Evolutionary conservation across 2,888 invertebrate genomes (phyloP), one percentile per base, ranked within the genome.

Genomic region (Hemithea aestivaria): DNA sequence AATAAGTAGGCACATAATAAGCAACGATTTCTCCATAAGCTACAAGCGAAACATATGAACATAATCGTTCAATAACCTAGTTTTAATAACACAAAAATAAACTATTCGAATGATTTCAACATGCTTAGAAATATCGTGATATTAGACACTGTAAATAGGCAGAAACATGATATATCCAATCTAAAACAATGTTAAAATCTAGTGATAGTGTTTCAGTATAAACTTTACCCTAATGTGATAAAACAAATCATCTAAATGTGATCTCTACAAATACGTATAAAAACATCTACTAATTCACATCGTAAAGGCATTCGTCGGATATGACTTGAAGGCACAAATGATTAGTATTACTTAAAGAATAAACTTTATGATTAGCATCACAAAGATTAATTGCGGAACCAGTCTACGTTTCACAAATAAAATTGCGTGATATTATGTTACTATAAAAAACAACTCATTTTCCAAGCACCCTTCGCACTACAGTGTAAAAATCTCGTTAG

Each of bases 321-420:
- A 82, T 85, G 84, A 84, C 78, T 77, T 63, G 71, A 85, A 87
- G 85, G 85, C 85, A 85, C 84, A 74, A 76, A 75, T 64, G 64
- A 62, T 69, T 67, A 48, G 48, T 53, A 37, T 45, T 45, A 35
- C 56, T 60, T 56, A 69, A 66, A 73, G 58, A 64, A 65, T 63
- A 65, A 61, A 60, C 65, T 65, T 56, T 48, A 45, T 37, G 48
- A 54, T 51, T 51, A 40, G 43, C 58, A 64, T 64, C 58, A 62
- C 68, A 66, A 65, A 54, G 53, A 58, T 72, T 62, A 53, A 66
- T 58, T 60, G 66, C 62, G 55, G 51, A 51, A 62, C 62, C 58
- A 61, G 51, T 48, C 49, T 58, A 59, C 46, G 22, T 36, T 35
- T 27, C 31, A 35, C 28, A 46, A 41, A 35, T 37, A 27, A 31